Evolutionary conservation across 2,888 invertebrate species (phyloP).

Genomic region (Phortica okadai): DNA sequence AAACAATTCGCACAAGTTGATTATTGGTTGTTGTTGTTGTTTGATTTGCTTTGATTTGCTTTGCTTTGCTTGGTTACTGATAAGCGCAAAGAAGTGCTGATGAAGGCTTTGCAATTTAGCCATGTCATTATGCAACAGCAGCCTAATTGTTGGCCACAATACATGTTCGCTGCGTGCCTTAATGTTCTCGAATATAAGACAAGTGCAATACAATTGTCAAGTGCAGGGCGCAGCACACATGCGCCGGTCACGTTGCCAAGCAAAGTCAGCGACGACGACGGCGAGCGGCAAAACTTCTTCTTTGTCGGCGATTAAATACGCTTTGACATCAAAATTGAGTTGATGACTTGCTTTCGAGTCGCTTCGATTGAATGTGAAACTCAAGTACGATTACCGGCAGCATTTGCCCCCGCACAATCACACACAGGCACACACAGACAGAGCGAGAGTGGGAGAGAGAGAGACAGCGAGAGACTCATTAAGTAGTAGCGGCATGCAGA

Average conservation of each 20-base stretch:
- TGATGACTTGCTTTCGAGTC: not conserved
- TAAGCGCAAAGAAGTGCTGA: not conserved
- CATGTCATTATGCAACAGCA: no score
- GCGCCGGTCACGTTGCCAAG: conserved; percentile 17
- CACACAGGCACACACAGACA: not conserved
- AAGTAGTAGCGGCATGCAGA: not conserved
- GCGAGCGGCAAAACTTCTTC: not conserved
- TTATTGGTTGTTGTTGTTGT: not conserved
- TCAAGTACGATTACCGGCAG: not conserved
- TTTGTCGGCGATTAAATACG: not conserved
- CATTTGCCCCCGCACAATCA: not conserved
- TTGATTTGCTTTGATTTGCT: not conserved
- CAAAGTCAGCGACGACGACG: not conserved
- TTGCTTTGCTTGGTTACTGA: not conserved
- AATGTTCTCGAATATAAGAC: no score
- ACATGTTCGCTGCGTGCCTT: no score
- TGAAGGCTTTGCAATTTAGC: no score
- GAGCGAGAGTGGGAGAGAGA: not conserved
- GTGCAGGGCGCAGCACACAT: not conserved
- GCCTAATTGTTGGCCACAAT: no score
- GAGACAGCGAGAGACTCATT: not conserved
- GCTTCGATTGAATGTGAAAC: not conserved
- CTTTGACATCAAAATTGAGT: not conserved
- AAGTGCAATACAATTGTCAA: no score
- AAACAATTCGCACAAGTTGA: no score